phyloP scores from a whole-genome alignment of 2,113 vertebrate genomes.

The Scomber scombrus region DNA sequence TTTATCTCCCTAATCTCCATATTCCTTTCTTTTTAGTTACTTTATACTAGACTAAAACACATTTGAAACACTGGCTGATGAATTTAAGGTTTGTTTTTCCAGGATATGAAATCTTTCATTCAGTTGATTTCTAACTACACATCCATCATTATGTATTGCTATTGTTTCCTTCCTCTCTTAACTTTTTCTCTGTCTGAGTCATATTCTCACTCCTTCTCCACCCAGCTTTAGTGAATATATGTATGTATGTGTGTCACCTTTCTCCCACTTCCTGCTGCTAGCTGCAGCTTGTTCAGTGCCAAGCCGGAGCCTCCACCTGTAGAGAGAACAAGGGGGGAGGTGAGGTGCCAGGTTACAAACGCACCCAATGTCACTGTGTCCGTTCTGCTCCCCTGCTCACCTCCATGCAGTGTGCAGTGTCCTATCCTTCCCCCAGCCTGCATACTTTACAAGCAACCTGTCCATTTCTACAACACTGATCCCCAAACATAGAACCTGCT shows the following conservation, averaged over 20 bases:
- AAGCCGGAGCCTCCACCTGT: constrained; percentile 49
- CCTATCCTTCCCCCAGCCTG: constrained; percentile 29
- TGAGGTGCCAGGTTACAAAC: constrained; percentile 71
- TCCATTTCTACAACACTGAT: not conserved
- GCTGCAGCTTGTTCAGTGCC: constrained; percentile 41
- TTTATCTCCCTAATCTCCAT: not conserved
- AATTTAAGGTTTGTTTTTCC: not conserved
- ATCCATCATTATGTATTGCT: not conserved
- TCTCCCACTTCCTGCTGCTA: constrained; percentile 68
- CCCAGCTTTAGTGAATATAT: constrained; percentile 7
- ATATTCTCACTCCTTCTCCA: not conserved
- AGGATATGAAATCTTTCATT: not conserved
- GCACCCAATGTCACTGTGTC: constrained; percentile 55
- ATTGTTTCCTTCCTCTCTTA: not conserved
- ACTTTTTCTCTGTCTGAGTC: constrained; percentile 21
- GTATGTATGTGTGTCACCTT: constrained; percentile 48
- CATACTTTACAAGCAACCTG: constrained; percentile 1
- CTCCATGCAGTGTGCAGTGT: constrained; percentile 26
- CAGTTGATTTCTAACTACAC: not conserved
- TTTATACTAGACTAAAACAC: not conserved
- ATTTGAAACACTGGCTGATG: not conserved
- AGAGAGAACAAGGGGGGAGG: constrained; percentile 27
- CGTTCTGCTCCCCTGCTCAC: constrained; percentile 28
- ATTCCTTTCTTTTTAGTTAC: not conserved
- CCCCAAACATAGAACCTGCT: not conserved